Conservation (phyloP, 2,888 invertebrate species). For the Limnephilus lunatus region DNA sequence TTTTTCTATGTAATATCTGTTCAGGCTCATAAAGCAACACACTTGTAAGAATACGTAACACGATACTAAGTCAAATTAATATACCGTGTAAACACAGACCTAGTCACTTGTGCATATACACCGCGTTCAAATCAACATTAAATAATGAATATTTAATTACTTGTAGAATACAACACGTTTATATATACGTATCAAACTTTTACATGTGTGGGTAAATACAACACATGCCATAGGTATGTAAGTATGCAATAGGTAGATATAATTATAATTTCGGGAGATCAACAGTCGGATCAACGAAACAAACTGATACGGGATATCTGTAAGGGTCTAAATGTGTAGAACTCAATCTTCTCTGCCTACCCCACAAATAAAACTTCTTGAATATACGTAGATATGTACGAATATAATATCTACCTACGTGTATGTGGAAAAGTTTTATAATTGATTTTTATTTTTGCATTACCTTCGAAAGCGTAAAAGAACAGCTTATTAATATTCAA, state of each 20-base stretch:
- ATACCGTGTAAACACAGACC: constrained; percentile 26
- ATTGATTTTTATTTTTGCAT: no score
- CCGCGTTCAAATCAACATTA: constrained; percentile 11
- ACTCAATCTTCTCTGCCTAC: no score
- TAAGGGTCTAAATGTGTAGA: no score
- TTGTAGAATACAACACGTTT: background rate
- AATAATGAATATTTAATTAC: background rate
- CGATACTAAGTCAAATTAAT: constrained; percentile 37
- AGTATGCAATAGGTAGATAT: background rate
- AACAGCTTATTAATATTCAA: no score
- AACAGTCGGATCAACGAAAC: no score
- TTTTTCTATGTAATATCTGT: background rate
- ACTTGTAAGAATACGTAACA: background rate
- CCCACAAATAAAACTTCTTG: no score
- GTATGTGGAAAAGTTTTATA: no score
- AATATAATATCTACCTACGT: no score
- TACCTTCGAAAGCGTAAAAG: no score
- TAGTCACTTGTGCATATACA: constrained; percentile 26
- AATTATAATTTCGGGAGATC: no score
- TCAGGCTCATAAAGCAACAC: background rate
- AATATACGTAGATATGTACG: no score
- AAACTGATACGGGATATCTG: no score
- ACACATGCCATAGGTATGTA: background rate
- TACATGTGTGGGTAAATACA: background rate
- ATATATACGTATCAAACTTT: background rate